A percentile compares a stretch with the other conserved stretches of the same genome.
Evolutionary conservation across 2,888 invertebrate genomes (phyloP).

Genomic region (Drosophila peninsularis): DNA sequence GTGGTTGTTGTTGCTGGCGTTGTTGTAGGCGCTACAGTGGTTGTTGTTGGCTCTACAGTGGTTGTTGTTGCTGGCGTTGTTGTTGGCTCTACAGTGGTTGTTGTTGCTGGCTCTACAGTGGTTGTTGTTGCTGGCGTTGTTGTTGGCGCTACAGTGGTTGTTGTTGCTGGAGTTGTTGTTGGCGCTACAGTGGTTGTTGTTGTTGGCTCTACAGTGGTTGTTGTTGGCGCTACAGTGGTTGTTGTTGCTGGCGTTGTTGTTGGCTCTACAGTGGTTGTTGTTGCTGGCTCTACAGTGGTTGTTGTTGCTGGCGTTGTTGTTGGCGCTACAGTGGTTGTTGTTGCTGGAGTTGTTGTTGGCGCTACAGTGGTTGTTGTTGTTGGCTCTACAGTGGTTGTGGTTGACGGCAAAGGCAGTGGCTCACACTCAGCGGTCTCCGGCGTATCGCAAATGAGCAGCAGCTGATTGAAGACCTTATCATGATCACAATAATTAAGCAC

Average conservation of each 20-base stretch:
- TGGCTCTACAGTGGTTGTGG: slow-evolving; percentile 27
- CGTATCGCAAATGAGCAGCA: slow-evolving; percentile 69
- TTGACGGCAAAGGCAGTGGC: slow-evolving; percentile 50
- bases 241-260: slow-evolving; percentile 27
- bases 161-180: slow-evolving; percentile 24
- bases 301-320: slow-evolving; percentile 35
- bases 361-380: slow-evolving; percentile 32
- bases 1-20: slow-evolving; percentile 29
- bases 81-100: slow-evolving; percentile 38
- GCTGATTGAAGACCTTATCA: slow-evolving; percentile 64
- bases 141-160: slow-evolving; percentile 38
- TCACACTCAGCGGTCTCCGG: slow-evolving; percentile 67
- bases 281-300: not conserved
- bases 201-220: not conserved
- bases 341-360: slow-evolving; percentile 16
- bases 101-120: not conserved
- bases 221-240: not conserved
- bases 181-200: slow-evolving; percentile 38
- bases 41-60: not conserved
- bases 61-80: slow-evolving; percentile 23
- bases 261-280: slow-evolving; percentile 37
- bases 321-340: slow-evolving; percentile 10
- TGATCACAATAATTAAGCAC: slow-evolving; percentile 62
- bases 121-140: slow-evolving; percentile 23
- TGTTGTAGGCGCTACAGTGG: not conserved